Base-by-base conservation (phyloP, 2,888 invertebrate genomes). In the Antheraea assamensis region DNA sequence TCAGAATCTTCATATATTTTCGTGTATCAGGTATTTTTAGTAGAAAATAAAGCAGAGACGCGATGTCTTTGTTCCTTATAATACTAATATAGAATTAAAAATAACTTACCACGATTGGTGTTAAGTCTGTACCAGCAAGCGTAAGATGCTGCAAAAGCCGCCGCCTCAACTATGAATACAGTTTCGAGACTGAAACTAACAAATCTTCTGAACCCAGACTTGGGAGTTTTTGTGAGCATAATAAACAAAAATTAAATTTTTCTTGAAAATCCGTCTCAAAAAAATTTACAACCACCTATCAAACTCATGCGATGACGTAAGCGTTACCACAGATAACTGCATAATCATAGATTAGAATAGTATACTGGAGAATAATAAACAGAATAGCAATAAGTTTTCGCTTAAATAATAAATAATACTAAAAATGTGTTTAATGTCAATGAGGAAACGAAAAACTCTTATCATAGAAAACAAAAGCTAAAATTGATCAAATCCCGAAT, bases 161-260 rank as follows among this genome's bases (percentile, higher is more conserved):
- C 79, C 24, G 95, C 94, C 92, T 97, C 97, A 15, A 93, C 83
- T 71, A 95, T 86, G 82, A 97, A 91, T 42, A 96, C 80, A 72
- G 92, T 85, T 87, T 95, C 95, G 49, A 95, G 94, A 79, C 95
- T 92, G 79, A 88, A 88, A 83, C 94, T 95, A 70, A 96, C 81
- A 77, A 93, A 91, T 88, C 91, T 94, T 90, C 93, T 95, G 82
- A 92, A 90, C 71, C 87, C 87, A 82, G 96, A 91, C 87, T 95
- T 95, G 8, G 96, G 96, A 75, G 90, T 91, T 90, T 96, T 97
- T 79, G 92, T 91, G 88, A 97, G 92, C 97, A 97, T 97, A 95
- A 89, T 94, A 90, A 80, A 82, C 80, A 75, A 74, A 24, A 31
- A 75, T 72, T 74, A 49, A 75, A 73, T 75, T 75, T 77, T 76